phyloP scores from a whole-genome alignment of 2,113 vertebrate genomes.

The Gila orcuttii region DNA sequence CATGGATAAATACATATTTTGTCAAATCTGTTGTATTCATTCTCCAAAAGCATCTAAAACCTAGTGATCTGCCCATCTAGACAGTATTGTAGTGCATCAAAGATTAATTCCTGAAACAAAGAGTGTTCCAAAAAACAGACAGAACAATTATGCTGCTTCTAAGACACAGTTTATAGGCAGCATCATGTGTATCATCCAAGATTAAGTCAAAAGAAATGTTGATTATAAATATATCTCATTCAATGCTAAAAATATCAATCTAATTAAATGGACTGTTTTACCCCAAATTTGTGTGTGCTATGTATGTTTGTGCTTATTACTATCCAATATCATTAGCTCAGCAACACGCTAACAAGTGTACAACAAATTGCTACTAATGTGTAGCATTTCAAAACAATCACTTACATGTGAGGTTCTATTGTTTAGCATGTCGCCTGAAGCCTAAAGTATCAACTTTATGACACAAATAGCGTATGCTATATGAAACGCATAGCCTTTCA shows the following conservation, averaged over 20 bases:
- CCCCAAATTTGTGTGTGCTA: not conserved
- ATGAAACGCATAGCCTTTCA: not conserved
- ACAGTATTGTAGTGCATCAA: not conserved
- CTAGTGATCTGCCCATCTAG: not conserved
- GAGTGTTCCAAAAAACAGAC: not conserved
- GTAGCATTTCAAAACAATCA: not conserved
- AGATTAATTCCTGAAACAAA: not conserved
- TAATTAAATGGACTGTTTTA: not conserved
- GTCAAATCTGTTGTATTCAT: not conserved
- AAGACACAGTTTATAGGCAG: not conserved
- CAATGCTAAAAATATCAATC: not conserved
- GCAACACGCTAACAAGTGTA: not conserved
- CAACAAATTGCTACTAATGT: not conserved
- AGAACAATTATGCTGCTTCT: not conserved
- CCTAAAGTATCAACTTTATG: not conserved
- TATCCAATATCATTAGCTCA: not conserved
- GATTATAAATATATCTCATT: not conserved
- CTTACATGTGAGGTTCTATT: not conserved
- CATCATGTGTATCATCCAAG: not conserved
- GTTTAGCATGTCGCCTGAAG: not conserved
- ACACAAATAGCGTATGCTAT: not conserved
- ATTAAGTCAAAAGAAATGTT: slow-evolving; percentile 8
- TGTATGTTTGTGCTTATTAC: not conserved
- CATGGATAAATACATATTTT: not conserved
- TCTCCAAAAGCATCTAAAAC: not conserved